Conservation (phyloP, 2,888 invertebrate species). For the Endomychus coccineus region DNA sequence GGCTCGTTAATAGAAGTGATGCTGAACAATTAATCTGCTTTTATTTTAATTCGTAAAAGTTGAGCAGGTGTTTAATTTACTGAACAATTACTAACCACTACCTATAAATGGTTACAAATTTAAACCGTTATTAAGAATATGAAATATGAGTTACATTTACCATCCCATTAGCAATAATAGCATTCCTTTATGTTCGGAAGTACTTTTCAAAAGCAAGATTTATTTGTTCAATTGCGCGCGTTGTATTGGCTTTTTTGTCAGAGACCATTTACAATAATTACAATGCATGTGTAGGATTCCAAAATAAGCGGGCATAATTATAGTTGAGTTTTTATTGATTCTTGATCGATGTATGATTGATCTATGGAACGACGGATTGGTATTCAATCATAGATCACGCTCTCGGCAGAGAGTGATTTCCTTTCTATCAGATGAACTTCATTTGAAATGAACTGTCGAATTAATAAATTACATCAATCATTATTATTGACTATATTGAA, state of each 20-base stretch:
- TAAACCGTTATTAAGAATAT: conserved; percentile 28
- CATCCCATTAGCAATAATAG: conserved; percentile 31
- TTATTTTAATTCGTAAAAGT: too few species aligned
- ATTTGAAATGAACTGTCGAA: too few species aligned
- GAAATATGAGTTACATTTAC: conserved; percentile 31
- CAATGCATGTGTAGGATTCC: conserved; percentile 43
- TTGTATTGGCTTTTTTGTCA: conserved; percentile 28
- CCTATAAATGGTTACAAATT: conserved; percentile 28
- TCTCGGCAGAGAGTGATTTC: conserved; percentile 21
- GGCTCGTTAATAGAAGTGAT: too few species aligned
- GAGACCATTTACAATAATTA: conserved; percentile 42
- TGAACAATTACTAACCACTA: too few species aligned
- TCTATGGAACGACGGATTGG: conserved; percentile 40
- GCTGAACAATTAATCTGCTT: too few species aligned
- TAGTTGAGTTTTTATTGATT: conserved; percentile 39
- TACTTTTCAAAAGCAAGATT: conserved; percentile 33
- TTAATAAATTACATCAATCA: too few species aligned
- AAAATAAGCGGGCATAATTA: conserved; percentile 40
- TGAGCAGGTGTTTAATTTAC: too few species aligned
- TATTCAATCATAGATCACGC: conserved; percentile 42
- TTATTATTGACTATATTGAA: too few species aligned
- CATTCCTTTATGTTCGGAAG: conserved; percentile 31
- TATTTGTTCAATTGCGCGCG: conserved; percentile 36
- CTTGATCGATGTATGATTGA: conserved; percentile 41
- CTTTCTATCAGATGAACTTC: too few species aligned